These are phyloP conservation scores for Halocynthia aurantium DNA, from an alignment of 23 tunicate species.

Conservation along the genomic window DNA sequence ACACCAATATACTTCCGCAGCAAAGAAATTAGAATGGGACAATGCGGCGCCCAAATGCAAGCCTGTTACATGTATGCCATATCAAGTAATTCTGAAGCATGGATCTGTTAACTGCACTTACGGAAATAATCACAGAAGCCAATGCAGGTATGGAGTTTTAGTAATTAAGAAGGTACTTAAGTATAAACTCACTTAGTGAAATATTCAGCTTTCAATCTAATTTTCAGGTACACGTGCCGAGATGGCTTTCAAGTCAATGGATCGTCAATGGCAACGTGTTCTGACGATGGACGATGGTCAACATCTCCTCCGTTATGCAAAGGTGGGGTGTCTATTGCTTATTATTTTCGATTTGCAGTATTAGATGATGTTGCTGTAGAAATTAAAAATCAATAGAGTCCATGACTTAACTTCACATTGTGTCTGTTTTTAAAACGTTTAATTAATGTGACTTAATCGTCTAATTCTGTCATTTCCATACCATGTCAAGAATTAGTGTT, in stretches of 20 bases:
- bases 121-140: constrained; percentile 2
- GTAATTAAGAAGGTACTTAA: background rate
- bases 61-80: background rate
- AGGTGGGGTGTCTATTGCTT: constrained; percentile 21
- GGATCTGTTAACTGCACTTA: constrained; percentile 1
- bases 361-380: too few relatives aligned
- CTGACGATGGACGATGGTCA: constrained; percentile 41
- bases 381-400: too few relatives aligned
- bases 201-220: background rate
- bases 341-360: background rate
- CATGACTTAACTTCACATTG: too few relatives aligned
- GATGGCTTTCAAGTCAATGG: background rate
- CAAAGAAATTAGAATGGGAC: background rate
- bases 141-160: constrained; percentile 2
- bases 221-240: background rate
- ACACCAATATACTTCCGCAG: too few relatives aligned
- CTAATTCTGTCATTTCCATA: too few relatives aligned
- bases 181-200: background rate
- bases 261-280: constrained; percentile 5
- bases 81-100: background rate
- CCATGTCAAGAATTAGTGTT: too few relatives aligned
- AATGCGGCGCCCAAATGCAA: background rate
- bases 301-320: constrained; percentile 36
- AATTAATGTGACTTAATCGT: too few relatives aligned
- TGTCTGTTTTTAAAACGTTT: too few relatives aligned